Evolutionary conservation across 2,113 vertebrate species (phyloP).

Genomic region (Vulpes ferrilata): DNA sequence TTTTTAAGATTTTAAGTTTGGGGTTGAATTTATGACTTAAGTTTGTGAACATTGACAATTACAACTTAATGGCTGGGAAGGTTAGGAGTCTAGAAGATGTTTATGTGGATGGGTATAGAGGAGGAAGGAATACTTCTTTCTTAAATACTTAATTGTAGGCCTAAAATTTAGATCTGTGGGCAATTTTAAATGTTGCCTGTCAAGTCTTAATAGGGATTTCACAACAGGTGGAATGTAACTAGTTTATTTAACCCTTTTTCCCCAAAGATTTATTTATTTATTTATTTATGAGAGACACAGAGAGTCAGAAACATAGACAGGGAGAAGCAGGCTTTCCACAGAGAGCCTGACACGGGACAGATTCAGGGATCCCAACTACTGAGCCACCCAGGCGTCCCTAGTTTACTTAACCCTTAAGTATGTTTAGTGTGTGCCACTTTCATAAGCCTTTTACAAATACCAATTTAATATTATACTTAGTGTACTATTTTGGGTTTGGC

Average conservation of each 20-base stretch:
- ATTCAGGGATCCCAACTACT: too few species aligned
- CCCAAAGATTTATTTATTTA: too few species aligned
- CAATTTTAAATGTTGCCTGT: constrained; percentile 29
- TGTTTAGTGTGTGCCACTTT: background rate
- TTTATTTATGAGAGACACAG: too few species aligned
- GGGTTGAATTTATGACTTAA: constrained; percentile 35
- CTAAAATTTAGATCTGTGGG: constrained; percentile 31
- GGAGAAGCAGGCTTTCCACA: too few species aligned
- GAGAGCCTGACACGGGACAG: too few species aligned
- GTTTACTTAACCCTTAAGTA: constrained; percentile 30
- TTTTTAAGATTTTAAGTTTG: constrained; percentile 49
- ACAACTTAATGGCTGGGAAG: background rate
- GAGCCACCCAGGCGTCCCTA: background rate
- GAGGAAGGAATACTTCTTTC: background rate
- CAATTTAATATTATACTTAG: constrained; percentile 30
- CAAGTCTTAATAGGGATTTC: constrained; percentile 30
- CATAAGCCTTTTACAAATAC: constrained; percentile 22
- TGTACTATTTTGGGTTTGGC: constrained; percentile 23
- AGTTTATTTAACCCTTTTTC: constrained; percentile 1
- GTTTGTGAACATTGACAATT: background rate
- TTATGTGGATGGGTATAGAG: background rate
- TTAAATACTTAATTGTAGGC: constrained; percentile 18
- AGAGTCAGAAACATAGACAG: too few species aligned
- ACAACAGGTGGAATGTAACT: constrained; percentile 21
- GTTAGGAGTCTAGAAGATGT: background rate